A percentile compares a stretch with the other conserved stretches of the same genome.
phyloP scores from a whole-genome alignment of 2,888 invertebrate species.

The Archips crataeganus region DNA sequence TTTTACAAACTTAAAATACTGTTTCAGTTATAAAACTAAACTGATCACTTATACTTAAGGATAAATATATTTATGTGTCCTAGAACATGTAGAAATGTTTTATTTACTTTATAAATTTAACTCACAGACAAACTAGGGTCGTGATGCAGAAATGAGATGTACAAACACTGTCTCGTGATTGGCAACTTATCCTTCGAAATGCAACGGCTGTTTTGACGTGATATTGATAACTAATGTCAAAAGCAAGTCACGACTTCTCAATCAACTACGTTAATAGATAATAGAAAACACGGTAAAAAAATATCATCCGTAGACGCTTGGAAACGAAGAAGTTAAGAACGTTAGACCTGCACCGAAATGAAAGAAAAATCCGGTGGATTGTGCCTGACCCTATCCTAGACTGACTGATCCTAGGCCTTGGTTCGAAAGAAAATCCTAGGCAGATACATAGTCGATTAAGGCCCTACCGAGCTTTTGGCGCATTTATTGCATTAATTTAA shows the following conservation, averaged over 20 bases:
- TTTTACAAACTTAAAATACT: too few species aligned
- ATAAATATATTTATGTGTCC: neutral
- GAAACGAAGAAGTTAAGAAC: neutral
- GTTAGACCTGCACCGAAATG: neutral
- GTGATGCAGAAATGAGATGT: slow-evolving; percentile 48
- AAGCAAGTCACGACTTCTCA: slow-evolving; percentile 33
- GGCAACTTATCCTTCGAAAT: slow-evolving; percentile 45
- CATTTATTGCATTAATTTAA: too few species aligned
- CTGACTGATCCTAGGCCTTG: too few species aligned
- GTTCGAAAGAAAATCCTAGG: neutral
- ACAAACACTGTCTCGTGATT: slow-evolving; percentile 54
- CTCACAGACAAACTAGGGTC: slow-evolving; percentile 37
- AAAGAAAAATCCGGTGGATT: neutral
- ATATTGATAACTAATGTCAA: slow-evolving; percentile 41
- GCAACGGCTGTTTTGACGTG: slow-evolving; percentile 40
- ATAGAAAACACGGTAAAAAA: slow-evolving; percentile 11
- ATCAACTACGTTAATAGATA: slow-evolving; percentile 12
- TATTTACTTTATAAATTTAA: slow-evolving; percentile 23
- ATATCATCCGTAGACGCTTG: neutral
- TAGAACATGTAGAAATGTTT: too few species aligned
- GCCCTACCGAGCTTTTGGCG: too few species aligned
- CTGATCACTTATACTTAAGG: too few species aligned
- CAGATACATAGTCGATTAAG: neutral
- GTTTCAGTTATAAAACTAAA: too few species aligned
- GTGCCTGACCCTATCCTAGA: neutral